Base-by-base conservation (phyloP, 1,140 invertebrate species). In the Lucilia sericata region DNA sequence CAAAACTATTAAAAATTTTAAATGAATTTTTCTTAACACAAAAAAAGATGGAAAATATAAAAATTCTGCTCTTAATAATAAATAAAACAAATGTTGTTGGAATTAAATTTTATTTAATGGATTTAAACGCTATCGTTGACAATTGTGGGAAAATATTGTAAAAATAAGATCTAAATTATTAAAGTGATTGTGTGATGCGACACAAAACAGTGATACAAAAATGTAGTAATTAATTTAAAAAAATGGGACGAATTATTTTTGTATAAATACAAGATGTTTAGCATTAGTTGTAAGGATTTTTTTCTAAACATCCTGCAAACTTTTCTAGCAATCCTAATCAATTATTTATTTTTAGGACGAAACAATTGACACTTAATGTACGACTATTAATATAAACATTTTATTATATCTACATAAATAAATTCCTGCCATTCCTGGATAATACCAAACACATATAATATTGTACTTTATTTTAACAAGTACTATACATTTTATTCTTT, bases 21-120 rank as follows among this genome's bases (percentile, higher is more conserved):
- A n/a, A n/a, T n/a, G n/a, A n/a, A n/a, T n/a, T n/a, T n/a, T n/a
- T n/a, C n/a, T n/a, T n/a, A n/a, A n/a, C n/a, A n/a, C n/a, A 19
- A 5, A 19, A 70, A 21, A 70, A 19, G 4, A 21, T 19, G 19
- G 5, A 21, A 17, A 17, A 9, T 25, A 9, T 70, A 70, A 70
- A 25, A 65, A 65, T 70, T 70, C n/a, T 70, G 9, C 9, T 70
- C 19, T 12, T 19, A 19, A 21, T 21, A 70, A 25, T 9, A 21
- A 70, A 70, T 70, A 21, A 70, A 70, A 21, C n/a, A 70, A 19
- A 70, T 25, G 19, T 70, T 21, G 65, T 70, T 30, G 65, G 65
- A 70, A 70, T 70, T 70, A 70, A 70, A 70, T 70, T 70, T 19
- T 70, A 70, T 70, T 60, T 21, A 70, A 70, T 70, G 65, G 65